Percentiles rank a stretch among this genome's conserved stretches.
Conservation (phyloP, 1,140 invertebrate genomes). For the Pogonomyrmex californicus region DNA sequence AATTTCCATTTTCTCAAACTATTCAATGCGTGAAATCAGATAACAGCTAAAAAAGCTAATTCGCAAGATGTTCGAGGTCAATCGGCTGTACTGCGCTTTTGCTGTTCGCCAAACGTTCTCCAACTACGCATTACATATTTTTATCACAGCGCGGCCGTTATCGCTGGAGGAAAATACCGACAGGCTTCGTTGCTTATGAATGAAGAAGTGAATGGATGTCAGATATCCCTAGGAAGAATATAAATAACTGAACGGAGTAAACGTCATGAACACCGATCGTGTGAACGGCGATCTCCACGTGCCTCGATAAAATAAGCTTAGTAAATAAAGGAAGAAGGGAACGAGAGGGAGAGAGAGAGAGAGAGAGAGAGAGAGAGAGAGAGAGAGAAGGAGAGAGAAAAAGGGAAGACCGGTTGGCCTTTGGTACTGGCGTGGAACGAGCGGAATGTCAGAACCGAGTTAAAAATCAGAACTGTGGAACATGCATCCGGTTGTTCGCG, state of each 20-base stretch:
- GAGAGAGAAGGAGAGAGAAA: background rate
- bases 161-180: background rate
- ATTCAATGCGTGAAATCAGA: background rate
- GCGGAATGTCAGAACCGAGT: slow-evolving; percentile 26
- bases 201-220: slow-evolving; percentile 1
- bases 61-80: too few species aligned
- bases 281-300: slow-evolving; percentile 11
- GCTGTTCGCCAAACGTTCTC: too few species aligned
- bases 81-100: too few species aligned
- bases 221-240: background rate
- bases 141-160: background rate
- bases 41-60: too few species aligned
- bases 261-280: background rate
- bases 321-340: background rate
- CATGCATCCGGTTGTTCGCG: slow-evolving; percentile 67
- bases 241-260: background rate
- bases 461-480: slow-evolving; percentile 47
- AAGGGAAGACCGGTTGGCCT: background rate
- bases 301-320: background rate
- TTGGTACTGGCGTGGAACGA: background rate
- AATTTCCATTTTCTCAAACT: background rate
- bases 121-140: slow-evolving; percentile 7
- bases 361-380: background rate
- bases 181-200: background rate
- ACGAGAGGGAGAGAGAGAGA: background rate